Evolutionary conservation across 2,113 vertebrate species (phyloP).

Genomic region (Agapornis roseicollis): DNA sequence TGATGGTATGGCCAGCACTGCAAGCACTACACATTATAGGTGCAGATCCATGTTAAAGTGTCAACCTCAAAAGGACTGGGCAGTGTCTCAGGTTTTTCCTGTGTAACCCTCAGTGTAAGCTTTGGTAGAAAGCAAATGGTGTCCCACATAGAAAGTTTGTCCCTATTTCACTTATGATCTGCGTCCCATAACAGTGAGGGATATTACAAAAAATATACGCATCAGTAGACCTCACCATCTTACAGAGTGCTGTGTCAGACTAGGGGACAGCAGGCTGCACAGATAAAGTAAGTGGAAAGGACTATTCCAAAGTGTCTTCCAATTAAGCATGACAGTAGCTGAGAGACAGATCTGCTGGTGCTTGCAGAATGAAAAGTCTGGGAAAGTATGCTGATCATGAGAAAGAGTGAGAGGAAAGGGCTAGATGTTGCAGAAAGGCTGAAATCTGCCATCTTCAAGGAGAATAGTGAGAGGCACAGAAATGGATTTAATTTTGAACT

Average conservation of each 20-base stretch:
- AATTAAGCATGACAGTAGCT: neutral
- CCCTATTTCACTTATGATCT: neutral
- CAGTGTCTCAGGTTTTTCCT: neutral
- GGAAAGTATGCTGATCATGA: neutral
- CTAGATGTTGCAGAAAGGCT: neutral
- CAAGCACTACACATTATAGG: neutral
- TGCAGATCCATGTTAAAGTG: neutral
- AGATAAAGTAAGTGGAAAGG: neutral
- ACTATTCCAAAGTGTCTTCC: neutral
- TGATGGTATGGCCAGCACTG: accelerated
- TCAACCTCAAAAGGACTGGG: neutral
- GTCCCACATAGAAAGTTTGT: neutral
- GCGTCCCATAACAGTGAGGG: neutral
- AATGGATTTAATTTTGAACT: neutral
- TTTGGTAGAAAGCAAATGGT: neutral
- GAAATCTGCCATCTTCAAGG: neutral
- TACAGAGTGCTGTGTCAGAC: accelerated
- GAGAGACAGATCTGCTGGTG: neutral
- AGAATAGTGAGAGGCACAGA: neutral
- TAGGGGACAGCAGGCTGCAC: neutral
- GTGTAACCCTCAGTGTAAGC: neutral
- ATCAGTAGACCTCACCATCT: neutral
- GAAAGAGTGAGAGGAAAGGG: neutral
- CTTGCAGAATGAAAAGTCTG: neutral
- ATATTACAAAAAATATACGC: neutral